Conservation (phyloP, 2,113 vertebrate genomes). For the Chloropsis cyanopogon region DNA sequence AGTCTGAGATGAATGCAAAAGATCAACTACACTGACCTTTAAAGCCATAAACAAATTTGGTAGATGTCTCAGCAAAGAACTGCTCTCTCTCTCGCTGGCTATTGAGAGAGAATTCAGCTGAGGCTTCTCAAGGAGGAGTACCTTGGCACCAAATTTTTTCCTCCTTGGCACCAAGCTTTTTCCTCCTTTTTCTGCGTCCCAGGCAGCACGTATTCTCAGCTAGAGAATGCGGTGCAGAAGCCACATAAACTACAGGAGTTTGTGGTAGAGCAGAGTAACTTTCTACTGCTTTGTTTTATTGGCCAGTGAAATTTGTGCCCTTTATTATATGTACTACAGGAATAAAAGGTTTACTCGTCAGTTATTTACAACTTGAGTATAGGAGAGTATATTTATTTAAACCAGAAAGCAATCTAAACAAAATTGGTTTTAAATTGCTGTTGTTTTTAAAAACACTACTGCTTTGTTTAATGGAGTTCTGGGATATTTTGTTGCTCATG, state of each 20-base stretch:
- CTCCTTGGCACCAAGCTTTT: background rate
- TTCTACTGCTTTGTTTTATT: background rate
- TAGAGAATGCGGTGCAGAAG: background rate
- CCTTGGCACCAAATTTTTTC: background rate
- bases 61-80: background rate
- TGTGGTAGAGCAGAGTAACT: background rate
- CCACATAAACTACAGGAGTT: background rate
- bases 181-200: background rate
- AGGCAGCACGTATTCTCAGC: background rate
- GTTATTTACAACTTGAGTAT: background rate
- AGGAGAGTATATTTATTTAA: conserved; percentile 4
- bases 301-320: background rate
- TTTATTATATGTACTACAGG: background rate
- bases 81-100: background rate
- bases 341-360: conserved; percentile 21
- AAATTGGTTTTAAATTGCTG: conserved; percentile 15
- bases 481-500: background rate
- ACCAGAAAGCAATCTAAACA: conserved; percentile 1
- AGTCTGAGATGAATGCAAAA: background rate
- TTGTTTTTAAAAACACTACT: background rate
- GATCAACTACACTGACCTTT: background rate
- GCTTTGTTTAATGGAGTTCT: conserved; percentile 15
- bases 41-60: background rate
- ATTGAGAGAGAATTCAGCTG: background rate
- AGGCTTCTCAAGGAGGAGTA: background rate